Base-by-base conservation (phyloP, 1,140 invertebrate species). In the Aphaenogaster floridana region DNA sequence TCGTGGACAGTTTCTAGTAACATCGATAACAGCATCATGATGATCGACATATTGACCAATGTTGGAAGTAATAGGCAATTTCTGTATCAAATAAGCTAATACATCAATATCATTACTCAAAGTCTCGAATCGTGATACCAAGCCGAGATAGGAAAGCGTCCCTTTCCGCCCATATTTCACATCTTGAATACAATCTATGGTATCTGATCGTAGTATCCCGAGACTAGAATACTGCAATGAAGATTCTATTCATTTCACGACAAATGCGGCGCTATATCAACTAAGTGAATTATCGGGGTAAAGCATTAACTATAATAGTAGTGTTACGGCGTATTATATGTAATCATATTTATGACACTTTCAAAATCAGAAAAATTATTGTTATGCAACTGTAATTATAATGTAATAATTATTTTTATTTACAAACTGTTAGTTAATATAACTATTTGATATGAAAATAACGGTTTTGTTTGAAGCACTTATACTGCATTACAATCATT, bases 71-170 rank as follows among this genome's bases (percentile, higher is more conserved):
- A 90, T 74, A 90, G 88, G 86, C 85, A 90, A 87, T 90, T 87
- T 89, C 88, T 80, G 81, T 87, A 84, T 84, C 88, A 90, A 90
- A 90, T 90, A 90, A 87, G 89, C 89, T 79, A 80, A 77, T 84
- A 68, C 79, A 63, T 79, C 78, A 77, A 87, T 87, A 84, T 90
- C 86, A 90, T 90, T 90, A 87, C 88, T 90, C 88, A 84, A 74
- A 63, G 85, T 87, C 63, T 86, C 54, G 52, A 66, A 79, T 45
- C 85, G 72, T 15, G 57, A 79, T 84, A 77, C 36, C 52, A 68
- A 45, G 54, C 61, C 36, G 39, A 48, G 88, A 83, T 87, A 90
- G 86, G 76, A 87, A 59, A 89, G 59, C 54, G 77, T 54, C 54
- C 61, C 15, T 76, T 63, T 76, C 80, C 15, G 42, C 42, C 48